A percentile compares a stretch with the other conserved stretches of the same genome.
Conservation (phyloP, 2,113 vertebrate genomes). For the Numida meleagris region DNA sequence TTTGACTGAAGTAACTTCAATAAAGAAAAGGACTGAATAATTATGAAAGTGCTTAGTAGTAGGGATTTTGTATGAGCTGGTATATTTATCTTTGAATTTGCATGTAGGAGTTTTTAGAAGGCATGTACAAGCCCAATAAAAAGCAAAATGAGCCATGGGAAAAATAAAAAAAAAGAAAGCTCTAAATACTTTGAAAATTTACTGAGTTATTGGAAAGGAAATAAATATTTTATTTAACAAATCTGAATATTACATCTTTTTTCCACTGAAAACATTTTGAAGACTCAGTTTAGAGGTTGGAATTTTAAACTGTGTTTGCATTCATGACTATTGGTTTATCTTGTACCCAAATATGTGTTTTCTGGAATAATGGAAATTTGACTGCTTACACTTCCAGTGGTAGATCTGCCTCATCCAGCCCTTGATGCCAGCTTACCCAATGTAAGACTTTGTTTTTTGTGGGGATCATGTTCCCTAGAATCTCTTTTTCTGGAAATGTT, state of each 20-base stretch:
- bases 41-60: background rate
- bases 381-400: background rate
- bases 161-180: background rate
- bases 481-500: background rate
- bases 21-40: background rate
- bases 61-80: background rate
- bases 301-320: background rate
- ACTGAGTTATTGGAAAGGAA: background rate
- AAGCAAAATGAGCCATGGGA: background rate
- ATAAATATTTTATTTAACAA: background rate
- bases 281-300: background rate
- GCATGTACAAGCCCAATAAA: background rate
- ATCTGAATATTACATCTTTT: background rate
- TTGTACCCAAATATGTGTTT: background rate
- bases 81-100: background rate
- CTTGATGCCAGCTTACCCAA: background rate
- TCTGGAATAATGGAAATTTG: background rate
- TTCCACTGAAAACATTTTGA: background rate
- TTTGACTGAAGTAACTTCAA: background rate
- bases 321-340: background rate
- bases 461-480: background rate
- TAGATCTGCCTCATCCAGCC: background rate
- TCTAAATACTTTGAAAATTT: background rate
- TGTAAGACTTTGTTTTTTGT: background rate
- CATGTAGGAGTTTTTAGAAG: background rate